Evolutionary conservation across 2,888 invertebrate genomes (phyloP).

Genomic region (Pantelozetes paolii): DNA sequence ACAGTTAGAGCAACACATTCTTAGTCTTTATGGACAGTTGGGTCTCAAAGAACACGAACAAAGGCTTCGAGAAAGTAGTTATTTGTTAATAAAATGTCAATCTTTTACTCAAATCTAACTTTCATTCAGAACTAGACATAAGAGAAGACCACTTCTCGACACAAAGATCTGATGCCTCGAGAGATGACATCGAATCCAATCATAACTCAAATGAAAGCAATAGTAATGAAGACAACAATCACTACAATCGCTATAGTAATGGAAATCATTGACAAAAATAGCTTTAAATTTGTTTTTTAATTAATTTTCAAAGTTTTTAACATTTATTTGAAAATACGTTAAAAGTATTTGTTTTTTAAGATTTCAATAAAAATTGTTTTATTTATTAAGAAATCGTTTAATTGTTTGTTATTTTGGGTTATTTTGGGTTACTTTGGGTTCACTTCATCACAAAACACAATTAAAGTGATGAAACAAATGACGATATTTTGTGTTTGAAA

Average conservation of each 20-base stretch:
- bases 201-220: background rate
- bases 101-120: background rate
- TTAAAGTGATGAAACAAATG: too few relatives aligned
- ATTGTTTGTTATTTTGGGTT: too few relatives aligned
- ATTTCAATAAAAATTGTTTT: too few relatives aligned
- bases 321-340: too few relatives aligned
- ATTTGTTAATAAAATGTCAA: background rate
- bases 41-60: slow-evolving; percentile 22
- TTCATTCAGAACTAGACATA: background rate
- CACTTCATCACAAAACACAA: too few relatives aligned
- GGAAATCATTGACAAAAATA: background rate
- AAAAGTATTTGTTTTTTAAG: too few relatives aligned
- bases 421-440: too few relatives aligned
- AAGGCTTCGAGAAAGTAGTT: slow-evolving; percentile 6
- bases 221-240: background rate
- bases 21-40: slow-evolving; percentile 15
- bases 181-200: background rate
- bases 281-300: too few relatives aligned
- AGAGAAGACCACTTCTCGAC: background rate
- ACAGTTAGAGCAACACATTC: slow-evolving; percentile 20
- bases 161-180: too few relatives aligned
- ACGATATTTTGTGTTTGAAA: too few relatives aligned
- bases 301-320: too few relatives aligned
- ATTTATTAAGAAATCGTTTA: too few relatives aligned
- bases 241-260: background rate